Evolutionary conservation across 2,113 vertebrate species (phyloP), one percentile per base, ranked within the genome.

Genomic region (Cyprinodon variegatus): DNA sequence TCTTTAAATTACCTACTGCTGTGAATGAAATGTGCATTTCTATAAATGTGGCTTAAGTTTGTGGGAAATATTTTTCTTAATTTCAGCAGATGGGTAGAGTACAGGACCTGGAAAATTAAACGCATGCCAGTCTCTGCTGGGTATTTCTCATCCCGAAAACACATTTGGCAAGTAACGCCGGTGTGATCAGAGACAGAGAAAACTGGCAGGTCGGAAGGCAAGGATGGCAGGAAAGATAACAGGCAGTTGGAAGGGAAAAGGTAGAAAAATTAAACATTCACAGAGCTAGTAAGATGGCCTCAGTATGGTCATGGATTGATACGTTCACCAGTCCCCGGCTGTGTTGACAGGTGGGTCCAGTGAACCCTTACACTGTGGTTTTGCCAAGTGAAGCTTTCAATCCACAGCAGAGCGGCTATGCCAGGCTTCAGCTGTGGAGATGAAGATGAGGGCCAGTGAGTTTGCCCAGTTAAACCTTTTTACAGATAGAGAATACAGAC

Each of bases 291-390:
- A 79, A 84, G 57, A 50, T 50, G 59, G 59, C 82, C 83, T 82
- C 80, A 74, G 76, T 84, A 82, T 83, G 74, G 73, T 82, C 82
- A 39, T 62, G 79, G 85, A 88, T 76, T 78, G 83, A 90, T 90
- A 79, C 59, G 39, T 87, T 78, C 73, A 8, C 77, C 74, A 86
- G 81, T 89, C 87, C 84, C 81, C 46, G 0, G 22, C 79, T 70
- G 83, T 75, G 84, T 77, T 68, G 77, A 88, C 85, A 91, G 89
- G 82, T 83, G 84, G 84, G 72, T 79, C 83, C 77, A 77, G 82
- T 85, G 82, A 68, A 82, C 83, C 86, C 72, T 69, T 41, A 65
- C 75, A 41, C 9, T 73, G 72, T 64, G 50, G 60, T 22, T 53
- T 57, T 78, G 81, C 86, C 88, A 88, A 68, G 61, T 15, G 9